Conservation (phyloP, 2,888 invertebrate genomes). For the Clanis bilineata region DNA sequence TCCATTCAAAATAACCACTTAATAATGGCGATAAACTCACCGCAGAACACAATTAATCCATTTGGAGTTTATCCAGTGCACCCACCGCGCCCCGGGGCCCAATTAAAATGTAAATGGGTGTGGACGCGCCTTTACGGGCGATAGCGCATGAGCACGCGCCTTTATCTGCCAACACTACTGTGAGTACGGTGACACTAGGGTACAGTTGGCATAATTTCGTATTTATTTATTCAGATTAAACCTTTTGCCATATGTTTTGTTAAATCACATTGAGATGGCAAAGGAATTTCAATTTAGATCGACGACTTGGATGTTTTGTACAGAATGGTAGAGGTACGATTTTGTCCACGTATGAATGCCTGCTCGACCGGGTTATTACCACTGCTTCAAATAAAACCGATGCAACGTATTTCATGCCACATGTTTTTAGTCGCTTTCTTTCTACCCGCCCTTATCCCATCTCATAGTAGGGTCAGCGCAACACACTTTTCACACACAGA, state of each 20-base stretch:
- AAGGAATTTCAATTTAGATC: not conserved
- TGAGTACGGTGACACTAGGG: conserved; percentile 1
- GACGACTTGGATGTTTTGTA: too few relatives aligned
- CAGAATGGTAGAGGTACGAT: too few relatives aligned
- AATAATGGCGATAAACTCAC: conserved; percentile 1
- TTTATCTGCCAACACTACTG: conserved; percentile 17
- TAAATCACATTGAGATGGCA: not conserved
- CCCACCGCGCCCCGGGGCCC: conserved; percentile 23
- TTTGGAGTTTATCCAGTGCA: conserved; percentile 33
- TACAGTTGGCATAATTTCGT: not conserved
- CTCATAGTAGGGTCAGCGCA: too few relatives aligned
- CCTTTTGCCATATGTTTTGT: not conserved
- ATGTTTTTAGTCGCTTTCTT: too few relatives aligned
- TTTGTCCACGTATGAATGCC: too few relatives aligned
- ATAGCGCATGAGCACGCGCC: conserved; percentile 21
- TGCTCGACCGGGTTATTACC: too few relatives aligned
- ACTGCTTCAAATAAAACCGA: too few relatives aligned
- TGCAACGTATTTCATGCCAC: too few relatives aligned
- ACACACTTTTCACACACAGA: too few relatives aligned
- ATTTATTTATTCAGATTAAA: not conserved
- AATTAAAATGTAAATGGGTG: conserved; percentile 35
- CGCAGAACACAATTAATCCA: conserved; percentile 28
- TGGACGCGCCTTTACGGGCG: conserved; percentile 30
- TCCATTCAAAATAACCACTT: not conserved
- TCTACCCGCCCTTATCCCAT: too few relatives aligned